Evolutionary conservation across 2,113 vertebrate genomes (phyloP), one percentile per base, ranked within the genome.

Genomic region (Ariopsis seemanni): DNA sequence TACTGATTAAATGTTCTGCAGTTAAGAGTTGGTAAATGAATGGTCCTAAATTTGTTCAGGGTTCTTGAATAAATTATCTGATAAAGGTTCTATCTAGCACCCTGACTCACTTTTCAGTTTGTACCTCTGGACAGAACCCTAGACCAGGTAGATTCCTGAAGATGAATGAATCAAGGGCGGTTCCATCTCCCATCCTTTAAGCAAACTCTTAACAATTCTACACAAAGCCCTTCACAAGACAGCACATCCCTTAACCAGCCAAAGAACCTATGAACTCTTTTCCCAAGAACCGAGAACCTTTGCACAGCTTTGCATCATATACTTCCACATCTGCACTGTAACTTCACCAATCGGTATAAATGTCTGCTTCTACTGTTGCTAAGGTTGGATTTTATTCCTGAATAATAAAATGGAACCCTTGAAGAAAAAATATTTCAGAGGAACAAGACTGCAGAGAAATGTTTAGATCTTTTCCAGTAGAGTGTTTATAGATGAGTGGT

Each of bases 401-500:
- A 74, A 52, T 52, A 10, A 42, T 42, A 42, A 42, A 42, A 42
- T 74, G 34, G 8, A 71, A 42, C 9, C 5, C 48, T 52, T 12
- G 22, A 52, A 18, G n/a, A 57, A 30, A 0, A 18, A 25, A 77
- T 52, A 62, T 11, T 72, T 72, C 53, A 85, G 25, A 77, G 30
- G 60, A 78, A 18, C 58, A 8, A 27, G 55, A 71, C 69, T 20
- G 4, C 57, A 52, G 12, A 42, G 27, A 79, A 57, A 80, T 34
- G 15, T 58, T 78, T 1, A 80, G 27, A 57, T 30, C n/a, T 57
- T 80, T 17, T 58, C 20, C 18, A 75, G 18, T 42, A 18, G 27
- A 42, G 67, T 30, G 80, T 88, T 89, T 88, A 27, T 90, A 83
- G 90, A 72, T 82, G 89, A 92, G 90, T 75, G 86, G 86, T 53